Evolutionary conservation across 2,113 vertebrate species (phyloP).

Genomic region (Leiothrix lutea): DNA sequence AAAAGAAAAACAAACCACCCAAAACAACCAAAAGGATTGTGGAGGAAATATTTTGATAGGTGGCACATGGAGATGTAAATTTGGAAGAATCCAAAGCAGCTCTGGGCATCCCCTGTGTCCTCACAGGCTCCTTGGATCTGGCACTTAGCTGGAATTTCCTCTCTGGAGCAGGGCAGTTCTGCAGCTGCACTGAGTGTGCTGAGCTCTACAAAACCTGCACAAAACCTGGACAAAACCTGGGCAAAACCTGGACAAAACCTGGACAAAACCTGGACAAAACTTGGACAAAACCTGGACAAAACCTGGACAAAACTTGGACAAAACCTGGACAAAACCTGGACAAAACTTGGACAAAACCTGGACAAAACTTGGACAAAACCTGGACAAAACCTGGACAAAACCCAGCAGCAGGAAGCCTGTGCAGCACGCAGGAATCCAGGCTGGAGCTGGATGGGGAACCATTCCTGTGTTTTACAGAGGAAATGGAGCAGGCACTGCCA

Average conservation of each 20-base stretch:
- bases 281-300: neutral
- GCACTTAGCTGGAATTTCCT: neutral
- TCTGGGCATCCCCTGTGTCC: neutral
- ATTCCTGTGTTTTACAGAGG: neutral
- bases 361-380: too few species aligned
- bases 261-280: neutral
- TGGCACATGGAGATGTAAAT: neutral
- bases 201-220: neutral
- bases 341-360: too few species aligned
- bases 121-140: neutral
- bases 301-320: neutral
- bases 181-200: neutral
- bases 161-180: neutral
- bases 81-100: neutral
- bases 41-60: neutral
- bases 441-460: neutral
- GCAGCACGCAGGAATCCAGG: neutral
- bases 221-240: neutral
- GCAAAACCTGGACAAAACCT: neutral
- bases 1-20: neutral
- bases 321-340: too few species aligned
- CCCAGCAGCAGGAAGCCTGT: neutral
- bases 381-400: neutral
- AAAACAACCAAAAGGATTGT: neutral
- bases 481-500: neutral